These are phyloP conservation scores for Acarapis woodi DNA, from an alignment of 1,140 invertebrate species.

Conservation along the genomic window DNA sequence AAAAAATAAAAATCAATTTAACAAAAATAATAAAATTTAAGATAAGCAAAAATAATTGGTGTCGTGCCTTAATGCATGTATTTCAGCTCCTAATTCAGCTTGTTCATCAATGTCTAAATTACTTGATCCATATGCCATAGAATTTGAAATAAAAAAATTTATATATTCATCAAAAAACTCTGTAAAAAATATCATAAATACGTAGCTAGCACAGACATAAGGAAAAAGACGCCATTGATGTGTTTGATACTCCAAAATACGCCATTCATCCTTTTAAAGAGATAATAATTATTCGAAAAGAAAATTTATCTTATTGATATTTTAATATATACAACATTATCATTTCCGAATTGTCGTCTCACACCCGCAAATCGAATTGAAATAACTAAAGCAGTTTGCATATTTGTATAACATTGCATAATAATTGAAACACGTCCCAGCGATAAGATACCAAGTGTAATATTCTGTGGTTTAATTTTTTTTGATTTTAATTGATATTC, in stretches of 20 bases:
- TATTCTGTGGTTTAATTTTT: constrained; percentile 5
- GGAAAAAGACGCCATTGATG: constrained; percentile 79
- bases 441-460: constrained; percentile 43
- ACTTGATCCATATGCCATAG: constrained; percentile 19
- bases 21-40: no score
- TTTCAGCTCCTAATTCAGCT: constrained; percentile 39
- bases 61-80: constrained; percentile 73
- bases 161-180: constrained; percentile 26
- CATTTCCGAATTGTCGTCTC: constrained; percentile 55
- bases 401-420: constrained; percentile 32
- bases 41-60: no score
- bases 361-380: constrained; percentile 63
- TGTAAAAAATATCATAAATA: constrained; percentile 34
- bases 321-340: constrained; percentile 19
- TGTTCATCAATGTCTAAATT: constrained; percentile 18
- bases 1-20: no score
- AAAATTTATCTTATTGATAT: no score
- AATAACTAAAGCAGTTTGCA: constrained; percentile 41
- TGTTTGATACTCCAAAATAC: constrained; percentile 65
- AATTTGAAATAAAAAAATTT: constrained; percentile 24
- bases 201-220: constrained; percentile 44
- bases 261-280: constrained; percentile 35
- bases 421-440: constrained; percentile 37
- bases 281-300: no score
- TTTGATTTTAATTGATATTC: constrained; percentile 27